Percentiles rank a stretch among this genome's conserved stretches.
These are phyloP conservation scores for Dione vanillae DNA, from an alignment of 2,888 invertebrate genomes.

Conservation along the genomic window DNA sequence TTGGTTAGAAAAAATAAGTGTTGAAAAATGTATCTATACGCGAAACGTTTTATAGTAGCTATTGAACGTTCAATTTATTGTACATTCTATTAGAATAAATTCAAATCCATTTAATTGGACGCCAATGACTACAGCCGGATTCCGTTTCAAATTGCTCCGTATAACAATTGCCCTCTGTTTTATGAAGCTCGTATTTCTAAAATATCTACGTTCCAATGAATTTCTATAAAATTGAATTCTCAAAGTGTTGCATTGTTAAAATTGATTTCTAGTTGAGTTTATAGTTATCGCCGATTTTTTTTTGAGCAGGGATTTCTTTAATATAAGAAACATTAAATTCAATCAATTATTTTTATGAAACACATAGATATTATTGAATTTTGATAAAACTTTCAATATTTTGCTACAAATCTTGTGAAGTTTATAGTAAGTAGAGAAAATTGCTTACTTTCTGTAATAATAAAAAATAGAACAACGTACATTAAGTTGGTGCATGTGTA, in stretches of 20 bases:
- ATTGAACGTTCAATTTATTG: constrained; percentile 31
- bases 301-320: neutral
- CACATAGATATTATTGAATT: neutral
- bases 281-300: neutral
- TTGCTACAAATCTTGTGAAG: too few species aligned
- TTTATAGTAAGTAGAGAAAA: too few species aligned
- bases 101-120: constrained; percentile 43
- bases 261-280: neutral
- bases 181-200: constrained; percentile 39
- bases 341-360: neutral
- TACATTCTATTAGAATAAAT: constrained; percentile 40
- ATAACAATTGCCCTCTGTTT: constrained; percentile 36
- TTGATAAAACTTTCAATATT: too few species aligned
- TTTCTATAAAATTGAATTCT: constrained; percentile 23
- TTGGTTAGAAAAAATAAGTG: neutral
- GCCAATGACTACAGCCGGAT: constrained; percentile 35
- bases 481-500: too few species aligned
- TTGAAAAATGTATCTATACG: constrained; percentile 2
- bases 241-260: constrained; percentile 21
- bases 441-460: too few species aligned
- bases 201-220: constrained; percentile 29
- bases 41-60: constrained; percentile 13
- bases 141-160: constrained; percentile 42
- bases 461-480: too few species aligned
- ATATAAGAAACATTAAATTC: neutral